Conservation (phyloP, 2,797 vertebrate species). For the Sparus aurata region DNA sequence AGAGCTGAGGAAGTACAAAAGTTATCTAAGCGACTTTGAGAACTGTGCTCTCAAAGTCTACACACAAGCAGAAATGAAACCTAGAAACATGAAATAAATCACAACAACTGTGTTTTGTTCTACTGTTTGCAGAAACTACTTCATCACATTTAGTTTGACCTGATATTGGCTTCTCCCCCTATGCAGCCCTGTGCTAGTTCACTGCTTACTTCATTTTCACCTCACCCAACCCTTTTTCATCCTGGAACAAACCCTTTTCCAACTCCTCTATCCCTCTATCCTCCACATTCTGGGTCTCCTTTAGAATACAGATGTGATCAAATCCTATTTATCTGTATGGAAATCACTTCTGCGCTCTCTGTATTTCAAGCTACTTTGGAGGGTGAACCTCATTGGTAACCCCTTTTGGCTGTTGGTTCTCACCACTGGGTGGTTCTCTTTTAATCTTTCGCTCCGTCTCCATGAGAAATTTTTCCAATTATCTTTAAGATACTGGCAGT, state of each 20-base stretch:
- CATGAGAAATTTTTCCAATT: slow-evolving; percentile 6
- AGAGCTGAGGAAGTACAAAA: too few species aligned
- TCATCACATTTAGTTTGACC: background rate
- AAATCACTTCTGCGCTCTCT: slow-evolving; percentile 11
- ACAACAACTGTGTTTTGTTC: background rate
- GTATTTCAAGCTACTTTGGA: slow-evolving; percentile 1
- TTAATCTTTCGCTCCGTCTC: slow-evolving; percentile 8
- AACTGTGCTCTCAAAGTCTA: too few species aligned
- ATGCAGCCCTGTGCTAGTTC: background rate
- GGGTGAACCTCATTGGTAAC: background rate
- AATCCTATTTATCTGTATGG: slow-evolving; percentile 10
- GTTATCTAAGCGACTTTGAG: too few species aligned
- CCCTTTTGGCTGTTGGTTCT: background rate
- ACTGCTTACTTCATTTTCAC: slow-evolving; percentile 8
- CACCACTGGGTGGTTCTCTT: slow-evolving; percentile 7
- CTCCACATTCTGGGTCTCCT: slow-evolving; percentile 14
- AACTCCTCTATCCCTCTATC: background rate
- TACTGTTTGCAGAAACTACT: background rate
- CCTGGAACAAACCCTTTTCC: background rate
- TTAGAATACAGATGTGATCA: slow-evolving; percentile 31
- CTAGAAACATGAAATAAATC: background rate
- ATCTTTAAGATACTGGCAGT: background rate
- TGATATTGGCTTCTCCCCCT: background rate
- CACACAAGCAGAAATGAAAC: too few species aligned
- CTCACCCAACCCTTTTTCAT: background rate